Conservation (phyloP, 2,797 vertebrate genomes). For the Aldrovandia affinis region DNA sequence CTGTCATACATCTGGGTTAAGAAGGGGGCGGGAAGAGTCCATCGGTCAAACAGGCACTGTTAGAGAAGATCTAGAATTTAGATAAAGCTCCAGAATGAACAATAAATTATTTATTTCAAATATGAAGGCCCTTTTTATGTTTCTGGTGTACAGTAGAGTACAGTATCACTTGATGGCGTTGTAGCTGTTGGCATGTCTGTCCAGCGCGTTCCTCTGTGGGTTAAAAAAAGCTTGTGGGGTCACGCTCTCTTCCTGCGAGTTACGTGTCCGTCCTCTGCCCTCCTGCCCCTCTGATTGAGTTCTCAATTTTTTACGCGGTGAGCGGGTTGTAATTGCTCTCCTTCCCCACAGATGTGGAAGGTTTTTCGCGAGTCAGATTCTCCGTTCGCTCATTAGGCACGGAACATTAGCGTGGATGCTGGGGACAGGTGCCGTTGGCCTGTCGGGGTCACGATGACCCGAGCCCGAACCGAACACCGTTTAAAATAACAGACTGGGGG, state of each 20-base stretch:
- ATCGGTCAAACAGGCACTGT: neutral
- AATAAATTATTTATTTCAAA: neutral
- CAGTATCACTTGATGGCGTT: neutral
- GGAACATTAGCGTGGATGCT: slow-evolving; percentile 87
- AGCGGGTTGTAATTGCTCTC: slow-evolving; percentile 74
- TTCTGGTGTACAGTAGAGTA: neutral
- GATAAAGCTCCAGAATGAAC: neutral
- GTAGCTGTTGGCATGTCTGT: neutral
- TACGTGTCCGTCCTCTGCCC: neutral
- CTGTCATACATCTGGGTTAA: neutral
- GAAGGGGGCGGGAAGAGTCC: neutral
- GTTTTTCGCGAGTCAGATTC: slow-evolving; percentile 78
- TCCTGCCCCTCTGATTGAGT: neutral
- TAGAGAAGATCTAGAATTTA: neutral
- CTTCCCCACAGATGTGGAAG: slow-evolving; percentile 80
- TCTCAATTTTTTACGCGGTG: slow-evolving; percentile 9
- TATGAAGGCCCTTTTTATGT: neutral
- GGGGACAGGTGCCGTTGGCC: slow-evolving; percentile 87
- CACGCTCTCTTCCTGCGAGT: neutral
- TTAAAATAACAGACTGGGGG: slow-evolving; percentile 78
- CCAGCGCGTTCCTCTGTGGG: neutral
- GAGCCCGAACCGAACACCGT: slow-evolving; percentile 85
- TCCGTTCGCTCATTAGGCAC: slow-evolving; percentile 84
- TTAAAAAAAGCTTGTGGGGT: neutral
- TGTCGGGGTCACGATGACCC: slow-evolving; percentile 88